Evolutionary conservation across 2,888 invertebrate species (phyloP).

Genomic region (Podotricha telesiphe): DNA sequence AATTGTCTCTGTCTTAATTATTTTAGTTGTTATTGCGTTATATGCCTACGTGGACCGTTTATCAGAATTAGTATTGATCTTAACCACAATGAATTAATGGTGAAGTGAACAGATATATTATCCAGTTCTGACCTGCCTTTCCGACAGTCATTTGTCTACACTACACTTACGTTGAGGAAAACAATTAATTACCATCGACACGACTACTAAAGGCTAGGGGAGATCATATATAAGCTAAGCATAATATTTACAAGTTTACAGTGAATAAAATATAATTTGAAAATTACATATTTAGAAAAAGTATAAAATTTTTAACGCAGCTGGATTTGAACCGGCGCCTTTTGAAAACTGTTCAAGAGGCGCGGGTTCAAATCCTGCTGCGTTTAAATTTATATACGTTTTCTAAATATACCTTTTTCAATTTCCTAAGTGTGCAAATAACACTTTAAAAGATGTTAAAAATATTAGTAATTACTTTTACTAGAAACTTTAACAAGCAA

Average conservation of each 20-base stretch:
- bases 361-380: too few species aligned
- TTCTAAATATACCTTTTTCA: too few species aligned
- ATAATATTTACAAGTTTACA: neutral
- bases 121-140: constrained; percentile 74
- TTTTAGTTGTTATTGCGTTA: neutral
- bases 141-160: constrained; percentile 76
- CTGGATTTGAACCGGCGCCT: too few species aligned
- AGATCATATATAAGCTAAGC: constrained; percentile 15
- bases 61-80: constrained; percentile 59
- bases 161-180: constrained; percentile 65
- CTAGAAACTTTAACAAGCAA: neutral
- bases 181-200: constrained; percentile 67
- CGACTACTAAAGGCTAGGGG: constrained; percentile 13
- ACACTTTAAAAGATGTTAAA: too few species aligned
- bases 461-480: constrained; percentile 7
- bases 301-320: too few species aligned
- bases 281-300: too few species aligned
- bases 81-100: constrained; percentile 77
- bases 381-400: too few species aligned
- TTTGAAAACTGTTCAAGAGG: too few species aligned
- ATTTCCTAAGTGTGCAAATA: too few species aligned
- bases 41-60: constrained; percentile 22
- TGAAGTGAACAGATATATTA: constrained; percentile 77
- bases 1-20: neutral
- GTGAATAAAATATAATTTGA: neutral